A percentile compares a stretch with the other conserved stretches of the same genome.
These are phyloP conservation scores for Lepidothrix coronata DNA, from an alignment of 2,113 vertebrate genomes.

Conservation along the genomic window DNA sequence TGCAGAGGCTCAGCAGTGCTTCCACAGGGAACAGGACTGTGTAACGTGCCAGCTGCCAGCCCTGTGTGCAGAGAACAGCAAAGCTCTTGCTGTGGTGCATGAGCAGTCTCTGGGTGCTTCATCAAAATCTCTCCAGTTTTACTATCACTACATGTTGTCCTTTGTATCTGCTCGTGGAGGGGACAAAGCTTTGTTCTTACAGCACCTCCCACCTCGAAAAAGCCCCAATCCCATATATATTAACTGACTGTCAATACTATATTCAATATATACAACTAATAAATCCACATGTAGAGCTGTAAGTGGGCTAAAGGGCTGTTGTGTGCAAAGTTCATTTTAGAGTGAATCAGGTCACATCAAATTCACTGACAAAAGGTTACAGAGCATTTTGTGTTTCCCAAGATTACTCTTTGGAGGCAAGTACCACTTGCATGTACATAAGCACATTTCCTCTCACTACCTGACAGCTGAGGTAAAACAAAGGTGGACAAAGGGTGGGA, in stretches of 20 bases:
- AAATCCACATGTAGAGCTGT: neutral
- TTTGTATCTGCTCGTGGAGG: neutral
- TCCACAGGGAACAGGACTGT: too few species aligned
- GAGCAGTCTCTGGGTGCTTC: neutral
- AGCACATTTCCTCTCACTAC: neutral
- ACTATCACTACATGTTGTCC: rapidly evolving
- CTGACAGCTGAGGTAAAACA: neutral
- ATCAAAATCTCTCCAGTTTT: neutral
- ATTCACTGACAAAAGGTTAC: neutral
- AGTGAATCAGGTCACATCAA: neutral
- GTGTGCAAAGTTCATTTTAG: neutral
- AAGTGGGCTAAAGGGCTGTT: neutral
- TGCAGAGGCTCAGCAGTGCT: neutral
- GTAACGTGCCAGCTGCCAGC: neutral
- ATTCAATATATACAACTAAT: neutral
- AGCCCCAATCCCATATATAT: neutral
- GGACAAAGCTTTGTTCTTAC: neutral
- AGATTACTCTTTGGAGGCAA: neutral
- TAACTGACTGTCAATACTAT: neutral
- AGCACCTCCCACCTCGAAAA: neutral
- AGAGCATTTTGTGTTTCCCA: neutral
- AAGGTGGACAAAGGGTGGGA: neutral
- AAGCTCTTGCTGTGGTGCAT: neutral
- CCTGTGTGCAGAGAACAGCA: neutral
- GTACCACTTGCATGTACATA: rapidly evolving